Conservation (phyloP, 2,113 vertebrate genomes). For the Phocoena sinus region DNA sequence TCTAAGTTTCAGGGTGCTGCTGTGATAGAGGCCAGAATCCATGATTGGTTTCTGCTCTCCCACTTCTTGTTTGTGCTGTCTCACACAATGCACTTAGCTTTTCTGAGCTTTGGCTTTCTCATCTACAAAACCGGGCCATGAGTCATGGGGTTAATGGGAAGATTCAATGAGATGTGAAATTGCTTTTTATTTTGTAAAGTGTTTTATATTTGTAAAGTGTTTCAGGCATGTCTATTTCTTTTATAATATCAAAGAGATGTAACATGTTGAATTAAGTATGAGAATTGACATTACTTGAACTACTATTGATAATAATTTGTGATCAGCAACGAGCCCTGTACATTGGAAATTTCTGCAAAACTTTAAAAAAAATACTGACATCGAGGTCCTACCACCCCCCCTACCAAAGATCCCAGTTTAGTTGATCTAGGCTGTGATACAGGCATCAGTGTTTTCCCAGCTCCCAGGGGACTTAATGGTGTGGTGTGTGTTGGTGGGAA, state of each 20-base stretch:
- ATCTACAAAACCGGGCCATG: background rate
- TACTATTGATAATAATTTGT: background rate
- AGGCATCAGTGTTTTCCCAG: background rate
- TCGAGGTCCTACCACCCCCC: background rate
- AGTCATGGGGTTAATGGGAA: conserved; percentile 27
- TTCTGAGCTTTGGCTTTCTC: background rate
- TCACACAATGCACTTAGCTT: background rate
- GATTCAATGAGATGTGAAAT: conserved; percentile 53
- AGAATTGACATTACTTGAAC: background rate
- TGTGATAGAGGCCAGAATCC: background rate
- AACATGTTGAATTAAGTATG: background rate
- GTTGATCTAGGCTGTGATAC: background rate
- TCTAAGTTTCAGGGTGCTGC: background rate
- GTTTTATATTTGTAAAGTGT: conserved; percentile 9
- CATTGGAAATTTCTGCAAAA: background rate
- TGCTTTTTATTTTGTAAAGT: conserved; percentile 43
- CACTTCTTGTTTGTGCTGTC: background rate
- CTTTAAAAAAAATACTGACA: background rate
- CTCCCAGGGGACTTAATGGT: background rate
- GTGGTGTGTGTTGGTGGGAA: background rate
- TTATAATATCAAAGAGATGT: conserved; percentile 3
- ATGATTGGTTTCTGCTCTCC: background rate
- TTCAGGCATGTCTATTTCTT: conserved; percentile 5
- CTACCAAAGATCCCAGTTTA: background rate
- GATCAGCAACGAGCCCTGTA: background rate